Percentiles rank a stretch among this genome's conserved stretches.
Conservation (phyloP, 2,888 invertebrate genomes). For the Anoplius nigerrimus region DNA sequence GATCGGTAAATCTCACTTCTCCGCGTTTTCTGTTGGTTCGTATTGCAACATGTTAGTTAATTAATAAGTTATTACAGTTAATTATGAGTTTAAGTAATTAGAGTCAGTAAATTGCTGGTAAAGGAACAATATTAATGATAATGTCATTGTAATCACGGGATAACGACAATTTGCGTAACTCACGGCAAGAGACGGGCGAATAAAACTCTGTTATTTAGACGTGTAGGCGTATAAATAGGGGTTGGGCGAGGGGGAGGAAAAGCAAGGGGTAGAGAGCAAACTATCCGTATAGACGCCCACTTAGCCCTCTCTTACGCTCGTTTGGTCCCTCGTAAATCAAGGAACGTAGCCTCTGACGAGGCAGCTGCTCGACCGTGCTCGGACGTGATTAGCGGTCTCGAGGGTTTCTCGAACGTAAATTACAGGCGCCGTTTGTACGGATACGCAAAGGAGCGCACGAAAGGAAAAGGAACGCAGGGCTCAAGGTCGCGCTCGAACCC, state of each 20-base stretch:
- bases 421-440: conserved; percentile 3
- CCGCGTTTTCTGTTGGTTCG: not conserved
- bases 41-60: too few species aligned
- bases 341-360: not conserved
- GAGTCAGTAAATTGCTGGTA: too few species aligned
- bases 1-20: not conserved
- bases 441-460: conserved; percentile 6
- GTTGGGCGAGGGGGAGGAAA: too few species aligned
- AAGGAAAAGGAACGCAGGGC: conserved; percentile 1
- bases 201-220: too few species aligned
- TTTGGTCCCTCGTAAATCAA: conserved; percentile 11
- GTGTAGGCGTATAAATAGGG: too few species aligned
- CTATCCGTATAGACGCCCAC: conserved; percentile 11
- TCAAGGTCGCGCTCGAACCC: not conserved
- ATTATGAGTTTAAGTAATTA: too few species aligned
- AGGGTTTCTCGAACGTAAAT: conserved; percentile 2
- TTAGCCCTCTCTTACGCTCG: conserved; percentile 24
- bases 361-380: conserved; percentile 5
- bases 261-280: too few species aligned
- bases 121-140: too few species aligned
- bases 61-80: too few species aligned
- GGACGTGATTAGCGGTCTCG: conserved; percentile 12
- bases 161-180: too few species aligned
- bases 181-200: too few species aligned
- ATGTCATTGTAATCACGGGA: too few species aligned